Percentiles rank a stretch among this genome's conserved stretches.
Evolutionary conservation across 92 coral and sea anemone species (phyloP).

Genomic region (Palythoa heliodiscus): DNA sequence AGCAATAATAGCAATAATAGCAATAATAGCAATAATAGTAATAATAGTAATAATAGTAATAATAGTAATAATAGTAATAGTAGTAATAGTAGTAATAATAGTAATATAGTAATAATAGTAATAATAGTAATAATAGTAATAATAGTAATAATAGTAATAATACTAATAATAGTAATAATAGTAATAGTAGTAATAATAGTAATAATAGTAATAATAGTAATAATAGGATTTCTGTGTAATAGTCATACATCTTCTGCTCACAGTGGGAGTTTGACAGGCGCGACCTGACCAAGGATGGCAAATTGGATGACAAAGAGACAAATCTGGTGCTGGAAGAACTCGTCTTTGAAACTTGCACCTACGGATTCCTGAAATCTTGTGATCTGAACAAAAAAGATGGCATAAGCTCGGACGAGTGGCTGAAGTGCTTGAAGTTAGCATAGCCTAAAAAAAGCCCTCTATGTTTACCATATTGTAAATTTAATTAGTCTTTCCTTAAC

Average conservation of each 20-base stretch:
- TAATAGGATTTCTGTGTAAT: background rate
- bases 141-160: too few relatives aligned
- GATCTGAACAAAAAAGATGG: slow-evolving; percentile 39
- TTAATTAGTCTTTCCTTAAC: background rate
- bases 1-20: too few relatives aligned
- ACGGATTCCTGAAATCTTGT: slow-evolving; percentile 38
- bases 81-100: too few relatives aligned
- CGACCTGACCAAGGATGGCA: slow-evolving; percentile 17
- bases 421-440: slow-evolving; percentile 32
- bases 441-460: background rate
- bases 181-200: background rate
- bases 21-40: too few relatives aligned
- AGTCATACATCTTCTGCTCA: background rate
- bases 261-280: slow-evolving; percentile 36
- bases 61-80: too few relatives aligned
- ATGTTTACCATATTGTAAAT: background rate
- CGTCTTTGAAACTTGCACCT: slow-evolving; percentile 26
- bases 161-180: too few relatives aligned
- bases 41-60: too few relatives aligned
- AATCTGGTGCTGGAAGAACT: slow-evolving; percentile 9
- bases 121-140: too few relatives aligned
- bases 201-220: background rate
- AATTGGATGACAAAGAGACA: slow-evolving; percentile 20
- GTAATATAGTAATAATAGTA: too few relatives aligned
- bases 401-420: slow-evolving; percentile 31